Percentiles rank a stretch among this genome's conserved stretches.
phyloP scores from a whole-genome alignment of 2,888 invertebrate species.

The Tinea pellionella region DNA sequence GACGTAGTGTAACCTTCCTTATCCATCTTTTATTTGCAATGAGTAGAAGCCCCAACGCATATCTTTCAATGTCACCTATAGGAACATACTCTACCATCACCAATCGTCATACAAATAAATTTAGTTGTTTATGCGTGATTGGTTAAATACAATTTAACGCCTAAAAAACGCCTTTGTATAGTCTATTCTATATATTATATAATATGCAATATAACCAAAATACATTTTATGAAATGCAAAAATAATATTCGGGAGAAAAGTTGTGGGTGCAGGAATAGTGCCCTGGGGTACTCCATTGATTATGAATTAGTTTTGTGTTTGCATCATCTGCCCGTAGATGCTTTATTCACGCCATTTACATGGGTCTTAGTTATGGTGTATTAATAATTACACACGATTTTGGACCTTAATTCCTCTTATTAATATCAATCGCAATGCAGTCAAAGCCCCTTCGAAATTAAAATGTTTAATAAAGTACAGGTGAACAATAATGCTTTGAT shows the following conservation, averaged over 20 bases:
- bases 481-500: slow-evolving; percentile 56
- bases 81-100: too few species aligned
- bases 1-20: too few species aligned
- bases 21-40: too few species aligned
- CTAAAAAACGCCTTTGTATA: too few species aligned
- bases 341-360: slow-evolving; percentile 66
- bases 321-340: slow-evolving; percentile 52
- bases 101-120: too few species aligned
- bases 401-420: not conserved
- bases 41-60: too few species aligned
- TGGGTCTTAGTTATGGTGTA: slow-evolving; percentile 49
- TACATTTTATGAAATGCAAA: too few species aligned
- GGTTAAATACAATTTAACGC: too few species aligned
- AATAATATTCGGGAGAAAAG: slow-evolving; percentile 21
- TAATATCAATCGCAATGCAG: not conserved
- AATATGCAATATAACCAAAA: too few species aligned
- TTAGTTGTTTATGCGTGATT: too few species aligned
- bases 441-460: slow-evolving; percentile 29
- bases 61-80: too few species aligned
- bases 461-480: slow-evolving; percentile 37
- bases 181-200: too few species aligned
- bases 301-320: slow-evolving; percentile 66
- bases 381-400: slow-evolving; percentile 32
- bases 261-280: slow-evolving; percentile 23
- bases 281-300: slow-evolving; percentile 54